Evolutionary conservation across 2,888 invertebrate species (phyloP), one percentile per base, ranked within the genome.

Genomic region (Idaea aversata): DNA sequence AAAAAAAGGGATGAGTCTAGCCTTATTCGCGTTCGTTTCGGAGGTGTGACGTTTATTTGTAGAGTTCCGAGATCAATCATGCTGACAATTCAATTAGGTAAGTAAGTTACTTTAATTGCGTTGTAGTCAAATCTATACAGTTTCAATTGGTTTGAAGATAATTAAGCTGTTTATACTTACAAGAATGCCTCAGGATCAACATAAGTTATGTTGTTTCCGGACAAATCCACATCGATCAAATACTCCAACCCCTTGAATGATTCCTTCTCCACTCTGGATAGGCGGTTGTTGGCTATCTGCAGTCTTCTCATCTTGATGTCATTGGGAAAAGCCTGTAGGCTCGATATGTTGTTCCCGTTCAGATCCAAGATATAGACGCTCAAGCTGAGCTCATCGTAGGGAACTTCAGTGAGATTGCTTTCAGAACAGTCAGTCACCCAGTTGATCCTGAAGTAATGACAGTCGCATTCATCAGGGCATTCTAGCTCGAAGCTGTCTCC

Each of bases 381-480:
- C 58, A 93, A 90, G 77, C 95, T 95, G 66, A 96, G 93, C 76
- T 95, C 95, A 64, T 95, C 94, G 78, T 95, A 94, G 0, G 95
- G 96, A 36, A 96, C 94, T 68, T 93, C 93, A 0, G 96, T 96
- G 66, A 96, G 92, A 85, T 96, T 95, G 86, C 95, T 95, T 77
- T 95, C 95, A 0, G 96, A 96, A 77, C 96, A 96, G 79, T 96
- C 96, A 2, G 96, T 96, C 76, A 96, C 96, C 96, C 95, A 96
- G 88, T 96, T 96, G 77, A 96, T 94, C 69, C 96, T 93, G 86
- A 95, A 96, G 86, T 95, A 96, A 89, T 96, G 95, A 78, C 96
- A 96, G 79, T 96, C 95, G 80, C 96, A 96, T 75, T 96, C 96
- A 72, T 95, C 95, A 0, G 96, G 96, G 75, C 96, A 96, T 80